Conservation (phyloP, 1,140 invertebrate species). For the Zaprionus tsacasi region DNA sequence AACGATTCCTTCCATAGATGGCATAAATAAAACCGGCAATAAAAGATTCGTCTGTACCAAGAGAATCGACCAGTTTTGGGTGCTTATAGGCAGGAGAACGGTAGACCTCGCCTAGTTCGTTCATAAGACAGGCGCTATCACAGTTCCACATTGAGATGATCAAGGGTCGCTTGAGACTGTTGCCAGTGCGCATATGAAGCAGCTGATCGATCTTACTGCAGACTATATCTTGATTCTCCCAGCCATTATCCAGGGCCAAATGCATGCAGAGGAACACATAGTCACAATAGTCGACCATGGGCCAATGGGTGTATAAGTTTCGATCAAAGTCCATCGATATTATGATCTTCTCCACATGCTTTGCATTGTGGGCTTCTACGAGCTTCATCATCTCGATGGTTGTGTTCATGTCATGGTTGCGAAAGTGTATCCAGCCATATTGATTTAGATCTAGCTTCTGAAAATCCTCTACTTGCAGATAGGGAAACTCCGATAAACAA, state of each 20-base stretch:
- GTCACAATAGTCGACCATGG: conserved; percentile 83
- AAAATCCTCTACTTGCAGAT: conserved; percentile 86
- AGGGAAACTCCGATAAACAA: conserved; percentile 86
- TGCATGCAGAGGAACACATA: conserved; percentile 87
- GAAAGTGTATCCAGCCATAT: conserved; percentile 90
- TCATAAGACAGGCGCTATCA: conserved; percentile 86
- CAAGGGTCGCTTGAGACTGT: conserved; percentile 45
- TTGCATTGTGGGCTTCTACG: conserved; percentile 85
- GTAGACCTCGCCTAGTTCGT: conserved; percentile 82
- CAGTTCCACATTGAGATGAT: conserved; percentile 89
- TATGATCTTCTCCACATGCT: conserved; percentile 64
- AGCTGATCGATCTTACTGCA: conserved; percentile 28
- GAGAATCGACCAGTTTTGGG: conserved; percentile 86
- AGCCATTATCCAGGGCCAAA: conserved; percentile 26
- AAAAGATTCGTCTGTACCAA: conserved; percentile 89
- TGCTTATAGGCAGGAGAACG: conserved; percentile 85
- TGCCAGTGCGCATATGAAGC: conserved; percentile 30
- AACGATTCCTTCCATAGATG: conserved; percentile 37
- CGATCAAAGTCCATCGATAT: conserved; percentile 88
- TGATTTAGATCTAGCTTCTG: conserved; percentile 83
- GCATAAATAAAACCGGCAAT: conserved; percentile 86
- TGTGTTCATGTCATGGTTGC: conserved; percentile 85
- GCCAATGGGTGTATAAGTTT: conserved; percentile 80
- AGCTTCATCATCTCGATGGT: conserved; percentile 86
- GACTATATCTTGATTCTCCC: conserved; percentile 21